phyloP scores from a whole-genome alignment of 2,113 vertebrate species.

The Bubo blakistoni region DNA sequence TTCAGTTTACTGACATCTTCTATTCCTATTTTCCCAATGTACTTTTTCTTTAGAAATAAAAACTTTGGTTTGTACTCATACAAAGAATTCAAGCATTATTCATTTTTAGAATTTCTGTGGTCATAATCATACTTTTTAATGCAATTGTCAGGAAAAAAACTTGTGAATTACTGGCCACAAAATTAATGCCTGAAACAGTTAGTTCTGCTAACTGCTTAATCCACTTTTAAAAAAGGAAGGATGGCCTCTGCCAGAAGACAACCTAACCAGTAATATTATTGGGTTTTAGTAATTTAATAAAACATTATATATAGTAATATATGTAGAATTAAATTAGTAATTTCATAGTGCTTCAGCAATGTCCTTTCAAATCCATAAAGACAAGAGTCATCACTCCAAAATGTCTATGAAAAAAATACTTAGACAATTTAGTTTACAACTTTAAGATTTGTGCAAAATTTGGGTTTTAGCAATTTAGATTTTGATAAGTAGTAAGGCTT shows the following conservation, averaged over 20 bases:
- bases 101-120: neutral
- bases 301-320: neutral
- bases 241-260: neutral
- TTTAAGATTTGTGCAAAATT: neutral
- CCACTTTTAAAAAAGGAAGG: neutral
- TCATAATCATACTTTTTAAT: neutral
- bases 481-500: neutral
- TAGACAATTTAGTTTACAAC: neutral
- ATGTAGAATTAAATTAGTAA: neutral
- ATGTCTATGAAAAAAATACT: neutral
- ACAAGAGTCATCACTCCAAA: neutral
- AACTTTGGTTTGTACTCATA: neutral
- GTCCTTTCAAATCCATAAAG: neutral
- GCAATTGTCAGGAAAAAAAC: neutral
- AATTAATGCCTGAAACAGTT: neutral
- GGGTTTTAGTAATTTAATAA: neutral
- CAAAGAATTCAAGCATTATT: neutral
- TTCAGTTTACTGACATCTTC: neutral
- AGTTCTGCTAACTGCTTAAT: neutral
- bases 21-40: neutral
- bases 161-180: neutral
- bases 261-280: neutral
- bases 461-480: neutral
- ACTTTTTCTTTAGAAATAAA: neutral
- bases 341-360: neutral